Base-by-base conservation (phyloP, 2,888 invertebrate species). In the Steromphala cineraria region DNA sequence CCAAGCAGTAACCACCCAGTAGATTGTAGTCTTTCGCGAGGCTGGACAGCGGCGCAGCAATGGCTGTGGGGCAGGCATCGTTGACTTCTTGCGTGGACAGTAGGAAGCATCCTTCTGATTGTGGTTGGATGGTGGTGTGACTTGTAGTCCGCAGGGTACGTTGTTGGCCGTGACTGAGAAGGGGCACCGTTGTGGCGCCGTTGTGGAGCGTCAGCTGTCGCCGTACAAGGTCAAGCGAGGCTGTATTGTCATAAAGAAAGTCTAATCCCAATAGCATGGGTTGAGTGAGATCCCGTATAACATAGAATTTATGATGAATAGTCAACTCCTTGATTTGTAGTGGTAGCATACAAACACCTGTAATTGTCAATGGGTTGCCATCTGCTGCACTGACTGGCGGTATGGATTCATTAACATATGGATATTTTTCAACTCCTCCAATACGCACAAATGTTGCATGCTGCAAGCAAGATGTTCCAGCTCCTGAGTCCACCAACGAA, bases 211-310 rank as follows among this genome's bases (percentile, higher is more conserved):
- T 19, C 7, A 85, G 24, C 17, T 52, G 46, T 62, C 75, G 67
- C 40, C 81, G 67, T 7, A 67, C 74, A 55, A 81, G 82, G 53
- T 85, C 79, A 1, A 84, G 71, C 46, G 53, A 67, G 3, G 82
- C 83, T n/a, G 79, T 46, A 31, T 85, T 78, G 7, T 79, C 56
- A 10, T 71, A 81, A 17, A 85, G 53, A 71, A 85, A 85, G 78
- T 85, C 85, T 19, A 80, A n/a, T 56, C 83, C 85, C 67, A 83
- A 17, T 31, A 83, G 53, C 4, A 83, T 10, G 0, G 67, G 67
- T 36, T 79, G 55, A 15, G 71, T 67, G 19, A 76, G 28, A 17
- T 74, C n/a, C 0, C 17, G 8, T 1, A 83, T 21, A 0, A 83
- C 76, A 55, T 81, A 28, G 28, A 83, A 79, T 5, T 52, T 80